Evolutionary conservation across 2,113 vertebrate species (phyloP), one percentile per base, ranked within the genome.

Genomic region (Pantherophis guttatus): DNA sequence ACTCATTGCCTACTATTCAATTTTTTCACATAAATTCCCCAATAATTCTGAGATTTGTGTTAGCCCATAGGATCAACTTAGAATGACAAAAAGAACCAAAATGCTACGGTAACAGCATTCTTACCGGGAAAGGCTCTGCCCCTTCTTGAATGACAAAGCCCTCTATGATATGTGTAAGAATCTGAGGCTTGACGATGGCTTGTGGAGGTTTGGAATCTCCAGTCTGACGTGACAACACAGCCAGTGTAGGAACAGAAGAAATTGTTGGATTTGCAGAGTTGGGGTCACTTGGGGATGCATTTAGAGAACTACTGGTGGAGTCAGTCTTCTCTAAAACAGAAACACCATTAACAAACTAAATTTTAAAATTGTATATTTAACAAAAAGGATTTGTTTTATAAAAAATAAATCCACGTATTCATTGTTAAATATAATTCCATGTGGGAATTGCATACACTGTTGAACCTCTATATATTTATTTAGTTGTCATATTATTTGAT

Each of bases 61-160:
- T 70, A 70, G 62, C 62, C 62, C 62, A 65, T 65, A 65, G 62
- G 29, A 33, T 81, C 70, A 39, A 81, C 8, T 81, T 81, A 39
- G 33, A 19, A 44, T 81, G 75, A 81, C 17, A 44, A 81, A 81
- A 81, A 39, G 75, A 39, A 21, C 21, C 75, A 81, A 81, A 81
- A 81, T 81, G 17, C 17, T 21, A 62, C 3, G 2, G 24, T 62
- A 81, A 44, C 17, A 81, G 24, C 17, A 21, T 93, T 70, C 99
- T 98, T 97, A 99, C 99, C 91, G 99, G 99, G 97, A 99, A 99
- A 19, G 99, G 99, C 91, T 99, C 99, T 11, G 99, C 99, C 97
- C 99, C 99, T 95, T 99, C 99, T 96, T 99, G 99, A 97, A 99
- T 99, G 86, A 99, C 99, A 93, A 99, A 99, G 90, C 99, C 99